These are phyloP conservation scores for Tetrao urogallus DNA, from an alignment of 2,113 vertebrate genomes.

Conservation along the genomic window DNA sequence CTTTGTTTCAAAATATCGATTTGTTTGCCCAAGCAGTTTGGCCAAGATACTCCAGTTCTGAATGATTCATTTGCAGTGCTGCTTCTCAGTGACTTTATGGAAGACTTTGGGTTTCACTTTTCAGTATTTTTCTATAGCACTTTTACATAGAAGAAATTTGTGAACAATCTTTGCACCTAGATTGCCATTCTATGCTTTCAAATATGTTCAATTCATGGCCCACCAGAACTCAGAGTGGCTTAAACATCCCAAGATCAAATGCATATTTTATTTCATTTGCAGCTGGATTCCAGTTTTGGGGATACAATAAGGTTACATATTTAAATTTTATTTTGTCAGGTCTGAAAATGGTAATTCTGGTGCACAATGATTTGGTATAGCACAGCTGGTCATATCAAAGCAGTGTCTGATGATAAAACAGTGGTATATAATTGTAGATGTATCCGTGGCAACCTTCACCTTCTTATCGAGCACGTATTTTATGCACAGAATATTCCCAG, in stretches of 20 bases:
- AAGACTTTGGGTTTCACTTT: background rate
- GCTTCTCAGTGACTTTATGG: background rate
- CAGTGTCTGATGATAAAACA: background rate
- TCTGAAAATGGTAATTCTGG: background rate
- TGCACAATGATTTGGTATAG: background rate
- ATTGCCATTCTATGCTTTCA: background rate
- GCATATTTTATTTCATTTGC: background rate
- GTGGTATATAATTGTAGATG: background rate
- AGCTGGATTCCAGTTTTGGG: background rate
- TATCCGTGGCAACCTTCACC: conserved; percentile 33
- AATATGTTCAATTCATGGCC: background rate
- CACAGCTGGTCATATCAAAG: background rate
- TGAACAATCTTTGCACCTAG: background rate
- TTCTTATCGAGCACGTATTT: conserved; percentile 9
- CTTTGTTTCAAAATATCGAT: background rate
- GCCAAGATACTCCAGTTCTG: background rate
- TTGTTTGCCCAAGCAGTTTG: background rate
- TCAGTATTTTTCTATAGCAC: background rate
- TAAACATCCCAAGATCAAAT: background rate
- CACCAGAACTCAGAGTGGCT: background rate
- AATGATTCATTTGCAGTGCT: background rate
- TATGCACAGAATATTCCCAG: conserved; percentile 38
- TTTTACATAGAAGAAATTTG: background rate
- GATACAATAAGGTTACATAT: background rate
- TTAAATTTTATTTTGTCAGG: background rate